Conservation (phyloP, 2,888 invertebrate genomes). For the Sphaerophoria taeniata region DNA sequence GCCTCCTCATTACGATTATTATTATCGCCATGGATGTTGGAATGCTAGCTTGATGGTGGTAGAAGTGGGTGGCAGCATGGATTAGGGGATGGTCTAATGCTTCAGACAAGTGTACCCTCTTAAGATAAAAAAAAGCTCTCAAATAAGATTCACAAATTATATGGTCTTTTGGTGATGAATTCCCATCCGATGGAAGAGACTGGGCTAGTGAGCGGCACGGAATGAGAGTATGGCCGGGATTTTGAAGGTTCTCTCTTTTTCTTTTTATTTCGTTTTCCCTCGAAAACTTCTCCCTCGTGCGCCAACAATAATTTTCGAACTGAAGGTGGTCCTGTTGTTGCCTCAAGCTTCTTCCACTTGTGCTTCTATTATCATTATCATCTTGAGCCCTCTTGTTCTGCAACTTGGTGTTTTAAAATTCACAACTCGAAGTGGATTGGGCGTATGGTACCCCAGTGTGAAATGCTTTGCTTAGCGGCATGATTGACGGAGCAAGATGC, state of each 20-base stretch:
- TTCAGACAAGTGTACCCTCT: background rate
- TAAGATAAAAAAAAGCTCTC: background rate
- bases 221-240: conserved; percentile 30
- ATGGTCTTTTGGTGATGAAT: conserved; percentile 34
- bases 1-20: conserved; percentile 36
- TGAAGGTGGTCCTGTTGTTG: background rate
- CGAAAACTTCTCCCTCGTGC: background rate
- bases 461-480: conserved; percentile 21
- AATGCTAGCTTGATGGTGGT: background rate
- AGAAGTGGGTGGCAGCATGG: background rate
- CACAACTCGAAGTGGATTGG: conserved; percentile 35
- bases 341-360: conserved; percentile 16
- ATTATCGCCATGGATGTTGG: background rate
- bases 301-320: background rate
- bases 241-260: conserved; percentile 13
- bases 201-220: conserved; percentile 5
- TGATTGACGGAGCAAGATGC: conserved; percentile 14
- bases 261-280: background rate
- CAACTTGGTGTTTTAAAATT: conserved; percentile 27
- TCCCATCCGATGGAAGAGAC: background rate
- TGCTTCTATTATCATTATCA: conserved; percentile 36
- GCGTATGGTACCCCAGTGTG: conserved; percentile 11
- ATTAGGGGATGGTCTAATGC: background rate
- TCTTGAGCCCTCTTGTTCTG: conserved; percentile 7
- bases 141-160: conserved; percentile 8